Evolutionary conservation across 2,797 vertebrate genomes (phyloP), one percentile per base, ranked within the genome.

Genomic region (Urophycis tenuis): DNA sequence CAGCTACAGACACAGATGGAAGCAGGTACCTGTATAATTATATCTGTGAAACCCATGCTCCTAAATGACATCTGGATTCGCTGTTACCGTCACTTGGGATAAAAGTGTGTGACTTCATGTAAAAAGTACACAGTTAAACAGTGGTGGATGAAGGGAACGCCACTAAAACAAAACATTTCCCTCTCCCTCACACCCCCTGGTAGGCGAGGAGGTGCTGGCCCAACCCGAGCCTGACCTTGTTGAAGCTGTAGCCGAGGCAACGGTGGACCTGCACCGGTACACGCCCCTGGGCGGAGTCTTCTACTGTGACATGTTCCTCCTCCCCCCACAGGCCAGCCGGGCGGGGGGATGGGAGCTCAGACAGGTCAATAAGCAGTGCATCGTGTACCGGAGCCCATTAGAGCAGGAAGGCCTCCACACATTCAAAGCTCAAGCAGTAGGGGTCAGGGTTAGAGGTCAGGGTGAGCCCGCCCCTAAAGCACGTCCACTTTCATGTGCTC

Each of bases 241-340:
- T 0, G 0, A 0, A 3, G 5, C 19, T 2, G 85, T 89, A 1
- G 35, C 74, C 0, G 36, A 76, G 3, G 76, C 83, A 25, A 70
- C 89, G 5, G 92, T 95, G 75, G 95, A 98, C 84, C 53, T 96
- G 85, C 89, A 85, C 71, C 93, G 92, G 75, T 96, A 94, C 86
- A 88, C 85, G 0, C 87, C 92, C 0, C 77, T 98, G 83, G 97
- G 97, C 0, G 96, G 97, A 0, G 91, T 98, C 76, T 95, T 93
- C 84, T 94, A 93, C 81, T 94, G 92, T 0, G 88, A 95, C 0
- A 83, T 87, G 0, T 93, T 97, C 81, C 86, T 85, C 73, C 90
- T 98, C 31, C 96, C 95, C 0, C 94, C 94, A 0, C 96, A 96
- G 84, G 87, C 87, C 79, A 83, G 82, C 2, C 81, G 85, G 0